Evolutionary conservation across 2,888 invertebrate genomes (phyloP).

Genomic region (Deilephila porcellus): DNA sequence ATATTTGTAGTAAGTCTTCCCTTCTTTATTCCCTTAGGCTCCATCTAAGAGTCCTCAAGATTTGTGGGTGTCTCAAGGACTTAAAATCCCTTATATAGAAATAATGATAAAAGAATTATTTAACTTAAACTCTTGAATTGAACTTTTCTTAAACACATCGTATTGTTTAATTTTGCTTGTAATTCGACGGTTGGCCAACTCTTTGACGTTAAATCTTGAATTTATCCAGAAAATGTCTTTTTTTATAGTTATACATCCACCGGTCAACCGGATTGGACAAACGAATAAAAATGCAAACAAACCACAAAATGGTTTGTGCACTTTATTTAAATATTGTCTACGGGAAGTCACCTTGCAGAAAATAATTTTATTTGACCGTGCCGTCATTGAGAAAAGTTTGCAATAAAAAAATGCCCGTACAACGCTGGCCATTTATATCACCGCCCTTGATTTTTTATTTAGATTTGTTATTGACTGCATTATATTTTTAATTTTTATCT

Average conservation of each 20-base stretch:
- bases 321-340: constrained; percentile 37
- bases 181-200: no score
- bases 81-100: no score
- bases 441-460: neutral
- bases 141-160: no score
- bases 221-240: neutral
- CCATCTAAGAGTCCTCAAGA: no score
- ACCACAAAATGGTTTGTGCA: constrained; percentile 10
- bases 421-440: neutral
- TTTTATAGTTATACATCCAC: neutral
- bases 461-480: neutral
- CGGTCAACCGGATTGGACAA: neutral
- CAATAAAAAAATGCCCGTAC: constrained; percentile 8
- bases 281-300: constrained; percentile 1
- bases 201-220: no score
- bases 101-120: no score
- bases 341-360: constrained; percentile 55
- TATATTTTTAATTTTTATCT: neutral
- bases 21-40: no score
- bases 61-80: no score
- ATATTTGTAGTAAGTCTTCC: no score
- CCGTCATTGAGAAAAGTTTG: constrained; percentile 48
- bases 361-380: constrained; percentile 52
- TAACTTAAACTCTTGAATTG: no score
- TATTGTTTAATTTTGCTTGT: no score